Percentiles rank a stretch among this genome's conserved stretches.
Conservation (phyloP, 92 coral and sea anemone genomes). For the Bergia sp. region DNA sequence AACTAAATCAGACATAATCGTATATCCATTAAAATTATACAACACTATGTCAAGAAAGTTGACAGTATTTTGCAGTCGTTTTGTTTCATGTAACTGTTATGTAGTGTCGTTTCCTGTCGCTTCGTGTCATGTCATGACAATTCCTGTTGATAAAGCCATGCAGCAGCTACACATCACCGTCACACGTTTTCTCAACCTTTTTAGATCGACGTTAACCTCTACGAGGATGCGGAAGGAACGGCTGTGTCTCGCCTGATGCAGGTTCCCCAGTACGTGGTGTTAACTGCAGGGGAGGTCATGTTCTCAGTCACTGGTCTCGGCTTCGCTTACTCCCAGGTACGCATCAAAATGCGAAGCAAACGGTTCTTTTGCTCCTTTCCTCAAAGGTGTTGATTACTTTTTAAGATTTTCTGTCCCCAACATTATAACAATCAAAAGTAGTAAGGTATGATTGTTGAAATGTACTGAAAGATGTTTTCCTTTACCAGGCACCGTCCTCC, state of each 20-base stretch:
- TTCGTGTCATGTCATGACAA: neutral
- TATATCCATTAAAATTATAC: no score
- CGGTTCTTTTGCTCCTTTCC: neutral
- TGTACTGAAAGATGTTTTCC: neutral
- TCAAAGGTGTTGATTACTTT: no score
- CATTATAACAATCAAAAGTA: neutral
- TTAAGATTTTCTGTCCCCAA: neutral
- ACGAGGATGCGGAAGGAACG: slow-evolving; percentile 86
- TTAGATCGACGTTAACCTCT: slow-evolving; percentile 70
- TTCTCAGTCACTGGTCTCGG: slow-evolving; percentile 90
- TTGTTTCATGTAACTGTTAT: no score
- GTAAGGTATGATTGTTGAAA: neutral
- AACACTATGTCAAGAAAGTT: no score
- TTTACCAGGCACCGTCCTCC: slow-evolving; percentile 74
- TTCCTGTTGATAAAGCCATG: neutral
- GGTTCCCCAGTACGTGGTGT: slow-evolving; percentile 83
- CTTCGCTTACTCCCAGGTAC: slow-evolving; percentile 91
- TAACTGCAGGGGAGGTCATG: slow-evolving; percentile 90
- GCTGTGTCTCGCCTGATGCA: slow-evolving; percentile 79
- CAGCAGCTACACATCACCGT: neutral
- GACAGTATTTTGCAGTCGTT: no score
- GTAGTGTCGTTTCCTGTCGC: no score
- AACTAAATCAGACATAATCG: no score
- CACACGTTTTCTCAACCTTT: neutral
- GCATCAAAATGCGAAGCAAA: neutral